phyloP scores from a whole-genome alignment of 2,113 vertebrate species.

The Colaptes auratus region DNA sequence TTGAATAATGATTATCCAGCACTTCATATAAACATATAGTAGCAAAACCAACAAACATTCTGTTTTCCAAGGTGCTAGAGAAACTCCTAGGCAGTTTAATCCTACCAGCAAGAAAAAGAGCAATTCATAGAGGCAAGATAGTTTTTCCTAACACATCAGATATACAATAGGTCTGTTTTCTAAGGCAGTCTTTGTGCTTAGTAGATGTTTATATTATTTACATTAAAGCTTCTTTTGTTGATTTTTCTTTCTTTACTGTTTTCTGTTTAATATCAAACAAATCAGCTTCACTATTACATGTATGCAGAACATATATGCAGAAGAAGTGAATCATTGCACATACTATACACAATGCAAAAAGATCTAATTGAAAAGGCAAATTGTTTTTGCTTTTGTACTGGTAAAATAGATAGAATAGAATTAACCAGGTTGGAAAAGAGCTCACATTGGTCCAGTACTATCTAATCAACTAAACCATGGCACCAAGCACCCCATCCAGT shows the following conservation, averaged over 20 bases:
- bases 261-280: background rate
- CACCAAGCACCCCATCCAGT: too few species aligned
- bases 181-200: background rate
- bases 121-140: background rate
- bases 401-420: background rate
- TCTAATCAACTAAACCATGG: too few species aligned
- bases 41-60: background rate
- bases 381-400: background rate
- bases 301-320: background rate
- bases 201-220: background rate
- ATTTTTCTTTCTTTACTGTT: constrained; percentile 1
- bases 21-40: background rate
- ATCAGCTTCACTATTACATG: background rate
- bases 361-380: background rate
- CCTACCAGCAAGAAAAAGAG: background rate
- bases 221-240: background rate
- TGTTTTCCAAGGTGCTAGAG: constrained; percentile 4
- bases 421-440: too few species aligned
- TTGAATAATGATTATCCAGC: background rate
- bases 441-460: too few species aligned
- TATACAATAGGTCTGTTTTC: background rate
- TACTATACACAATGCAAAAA: background rate
- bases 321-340: background rate
- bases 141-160: background rate
- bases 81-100: background rate